Percentiles rank a stretch among this genome's conserved stretches.
These are phyloP conservation scores for Paratrypauchen microcephalus DNA, from an alignment of 2,797 vertebrate species.

Conservation along the genomic window DNA sequence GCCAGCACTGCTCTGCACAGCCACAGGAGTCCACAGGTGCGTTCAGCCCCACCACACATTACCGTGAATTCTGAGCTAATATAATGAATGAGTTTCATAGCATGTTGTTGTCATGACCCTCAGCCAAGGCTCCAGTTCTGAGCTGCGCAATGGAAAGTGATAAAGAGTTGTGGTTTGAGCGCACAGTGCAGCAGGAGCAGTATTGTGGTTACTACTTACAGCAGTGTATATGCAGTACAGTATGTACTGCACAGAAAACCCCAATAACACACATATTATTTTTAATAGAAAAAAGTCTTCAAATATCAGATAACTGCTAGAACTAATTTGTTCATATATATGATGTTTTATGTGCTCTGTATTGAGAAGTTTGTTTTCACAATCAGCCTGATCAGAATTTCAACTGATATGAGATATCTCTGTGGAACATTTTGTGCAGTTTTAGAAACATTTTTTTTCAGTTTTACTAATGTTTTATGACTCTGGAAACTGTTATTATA, in stretches of 20 bases:
- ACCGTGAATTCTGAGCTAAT: background rate
- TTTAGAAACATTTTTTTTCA: conserved; percentile 7
- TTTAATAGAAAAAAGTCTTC: conserved; percentile 2
- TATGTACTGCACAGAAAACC: conserved; percentile 55
- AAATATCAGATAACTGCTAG: no score
- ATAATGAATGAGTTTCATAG: background rate
- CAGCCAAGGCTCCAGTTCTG: conserved; percentile 46
- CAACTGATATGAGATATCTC: conserved; percentile 32
- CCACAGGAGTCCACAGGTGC: conserved; percentile 51
- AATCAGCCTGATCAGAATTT: conserved; percentile 33
- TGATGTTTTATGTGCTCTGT: background rate
- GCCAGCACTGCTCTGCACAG: conserved; percentile 48
- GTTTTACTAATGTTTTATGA: background rate
- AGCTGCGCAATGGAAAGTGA: conserved; percentile 71
- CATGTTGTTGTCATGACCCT: conserved; percentile 46
- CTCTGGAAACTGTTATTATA: background rate
- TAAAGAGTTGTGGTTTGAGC: conserved; percentile 71
- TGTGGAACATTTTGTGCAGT: conserved; percentile 39
- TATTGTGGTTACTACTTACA: conserved; percentile 70
- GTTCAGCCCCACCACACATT: conserved; percentile 39
- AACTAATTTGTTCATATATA: background rate
- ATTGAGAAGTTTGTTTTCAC: background rate
- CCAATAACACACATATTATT: conserved; percentile 20
- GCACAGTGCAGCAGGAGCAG: conserved; percentile 71
- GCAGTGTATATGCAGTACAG: conserved; percentile 65